These are phyloP conservation scores for Stigmatopora argus DNA, from an alignment of 2,113 vertebrate species.

Conservation along the genomic window DNA sequence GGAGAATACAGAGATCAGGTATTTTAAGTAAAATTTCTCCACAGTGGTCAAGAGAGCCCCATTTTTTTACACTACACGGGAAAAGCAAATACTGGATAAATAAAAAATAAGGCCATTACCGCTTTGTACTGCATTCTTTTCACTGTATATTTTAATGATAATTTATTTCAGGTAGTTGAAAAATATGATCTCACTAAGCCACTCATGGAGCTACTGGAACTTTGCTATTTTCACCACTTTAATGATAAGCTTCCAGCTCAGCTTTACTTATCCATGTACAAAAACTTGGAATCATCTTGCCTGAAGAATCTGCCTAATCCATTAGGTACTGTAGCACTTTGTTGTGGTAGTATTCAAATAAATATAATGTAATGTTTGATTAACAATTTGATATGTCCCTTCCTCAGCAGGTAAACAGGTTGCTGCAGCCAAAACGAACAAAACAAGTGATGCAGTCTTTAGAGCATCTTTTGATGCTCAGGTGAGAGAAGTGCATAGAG, in stretches of 20 bases:
- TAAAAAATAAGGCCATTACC: no score
- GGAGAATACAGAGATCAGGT: no score
- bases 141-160: not conserved
- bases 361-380: not conserved
- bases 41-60: no score
- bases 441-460: slow-evolving; percentile 34
- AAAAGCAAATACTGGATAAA: no score
- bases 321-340: not conserved
- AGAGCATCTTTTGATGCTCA: slow-evolving; percentile 52
- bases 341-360: slow-evolving; percentile 6
- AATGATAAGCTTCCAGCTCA: slow-evolving; percentile 41
- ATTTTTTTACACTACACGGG: no score
- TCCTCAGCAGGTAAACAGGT: slow-evolving; percentile 12
- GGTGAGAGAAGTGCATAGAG: slow-evolving; percentile 60
- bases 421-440: slow-evolving; percentile 15
- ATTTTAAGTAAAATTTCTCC: no score
- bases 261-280: slow-evolving; percentile 57
- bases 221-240: slow-evolving; percentile 37
- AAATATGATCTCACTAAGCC: slow-evolving; percentile 19
- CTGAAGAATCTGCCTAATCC: not conserved
- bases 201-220: slow-evolving; percentile 51
- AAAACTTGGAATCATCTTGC: slow-evolving; percentile 15
- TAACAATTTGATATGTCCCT: not conserved
- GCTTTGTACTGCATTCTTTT: no score
- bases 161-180: slow-evolving; percentile 49